Conservation (phyloP, 2,888 invertebrate species). For the Aphidius colemani region DNA sequence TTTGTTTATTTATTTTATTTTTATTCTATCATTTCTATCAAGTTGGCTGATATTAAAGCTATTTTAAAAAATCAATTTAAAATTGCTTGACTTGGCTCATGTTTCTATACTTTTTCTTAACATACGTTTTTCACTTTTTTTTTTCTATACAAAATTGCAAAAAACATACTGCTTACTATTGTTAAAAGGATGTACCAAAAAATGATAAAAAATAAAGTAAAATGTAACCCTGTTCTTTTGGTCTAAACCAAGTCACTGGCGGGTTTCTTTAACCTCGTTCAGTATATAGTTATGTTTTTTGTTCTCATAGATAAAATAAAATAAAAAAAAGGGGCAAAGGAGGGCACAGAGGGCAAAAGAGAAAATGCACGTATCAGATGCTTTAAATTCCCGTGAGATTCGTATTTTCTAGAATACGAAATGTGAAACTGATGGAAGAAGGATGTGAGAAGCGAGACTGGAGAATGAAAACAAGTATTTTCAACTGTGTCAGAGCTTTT, state of each 20-base stretch:
- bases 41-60: too few species aligned
- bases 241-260: not conserved
- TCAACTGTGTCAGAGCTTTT: constrained; percentile 16
- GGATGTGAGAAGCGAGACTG: constrained; percentile 32
- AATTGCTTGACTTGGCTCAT: too few species aligned
- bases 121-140: too few species aligned
- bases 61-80: too few species aligned
- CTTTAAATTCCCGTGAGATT: constrained; percentile 44
- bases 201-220: too few species aligned
- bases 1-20: not conserved
- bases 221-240: too few species aligned
- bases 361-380: constrained; percentile 33
- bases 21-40: too few species aligned
- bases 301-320: constrained; percentile 14
- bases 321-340: constrained; percentile 1
- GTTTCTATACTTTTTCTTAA: too few species aligned
- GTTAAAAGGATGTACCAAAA: too few species aligned
- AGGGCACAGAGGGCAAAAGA: not conserved
- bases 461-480: constrained; percentile 39
- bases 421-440: constrained; percentile 44
- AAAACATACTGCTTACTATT: too few species aligned
- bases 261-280: constrained; percentile 9
- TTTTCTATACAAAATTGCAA: too few species aligned
- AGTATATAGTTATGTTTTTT: constrained; percentile 1
- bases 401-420: constrained; percentile 46